These are phyloP conservation scores for Mya arenaria DNA, from an alignment of 1,140 invertebrate species.

Conservation along the genomic window DNA sequence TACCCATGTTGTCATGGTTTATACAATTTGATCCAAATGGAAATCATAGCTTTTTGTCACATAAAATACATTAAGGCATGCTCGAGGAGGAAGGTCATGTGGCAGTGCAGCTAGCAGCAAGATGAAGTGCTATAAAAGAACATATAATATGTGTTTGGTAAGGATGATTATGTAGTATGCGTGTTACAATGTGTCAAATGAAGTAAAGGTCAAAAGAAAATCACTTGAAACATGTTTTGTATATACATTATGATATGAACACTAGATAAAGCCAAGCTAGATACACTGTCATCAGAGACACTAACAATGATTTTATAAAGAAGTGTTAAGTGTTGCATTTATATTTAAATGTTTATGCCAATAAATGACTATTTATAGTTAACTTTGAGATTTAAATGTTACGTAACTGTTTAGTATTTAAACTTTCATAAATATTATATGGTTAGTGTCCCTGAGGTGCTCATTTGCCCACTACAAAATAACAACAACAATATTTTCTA, in stretches of 20 bases:
- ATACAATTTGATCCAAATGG: background rate
- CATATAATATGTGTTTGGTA: background rate
- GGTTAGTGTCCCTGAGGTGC: too few relatives aligned
- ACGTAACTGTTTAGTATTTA: too few relatives aligned
- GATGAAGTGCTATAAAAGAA: background rate
- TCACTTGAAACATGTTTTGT: background rate
- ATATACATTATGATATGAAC: background rate
- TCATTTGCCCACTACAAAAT: too few relatives aligned
- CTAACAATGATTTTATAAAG: too few relatives aligned
- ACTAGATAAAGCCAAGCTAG: slow-evolving; percentile 1
- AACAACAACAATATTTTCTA: too few relatives aligned
- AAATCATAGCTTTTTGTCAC: background rate
- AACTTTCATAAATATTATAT: too few relatives aligned
- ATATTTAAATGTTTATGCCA: too few relatives aligned
- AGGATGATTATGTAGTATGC: background rate
- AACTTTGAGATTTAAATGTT: too few relatives aligned
- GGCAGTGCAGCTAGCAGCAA: background rate
- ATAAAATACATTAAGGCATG: slow-evolving; percentile 1
- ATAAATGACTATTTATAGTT: too few relatives aligned
- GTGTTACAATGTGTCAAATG: background rate
- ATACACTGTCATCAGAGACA: slow-evolving; percentile 7
- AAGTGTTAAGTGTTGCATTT: too few relatives aligned
- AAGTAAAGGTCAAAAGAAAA: too few relatives aligned
- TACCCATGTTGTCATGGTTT: background rate
- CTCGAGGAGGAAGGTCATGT: background rate